Base-by-base conservation (phyloP, 2,797 vertebrate genomes). In the Chanos chanos region DNA sequence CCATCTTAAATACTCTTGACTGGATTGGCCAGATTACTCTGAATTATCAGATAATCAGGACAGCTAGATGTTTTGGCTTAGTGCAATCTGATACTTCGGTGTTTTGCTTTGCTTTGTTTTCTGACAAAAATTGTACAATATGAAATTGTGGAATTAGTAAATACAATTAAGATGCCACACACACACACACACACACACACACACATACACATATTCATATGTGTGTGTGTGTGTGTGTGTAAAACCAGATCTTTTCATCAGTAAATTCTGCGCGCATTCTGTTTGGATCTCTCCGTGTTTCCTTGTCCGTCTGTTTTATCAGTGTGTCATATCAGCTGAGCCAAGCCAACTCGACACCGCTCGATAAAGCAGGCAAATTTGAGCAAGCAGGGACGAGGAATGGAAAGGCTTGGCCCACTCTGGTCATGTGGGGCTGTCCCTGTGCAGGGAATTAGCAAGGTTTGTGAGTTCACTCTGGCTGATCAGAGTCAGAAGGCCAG, bases 391-490 rank as follows among this genome's bases (percentile, higher is more conserved):
- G 3, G 19, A 57, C 9, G 19, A 54, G 39, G 39, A n/a, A 55
- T 9, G 12, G n/a, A 47, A 30, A 53, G 4, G 36, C 56, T 30
- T 8, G 40, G 13, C 41, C 13, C 19, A 5, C 55, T 43, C 4
- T n/a, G 21, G 56, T 41, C 58, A 58, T 58, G 55, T 58, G n/a
- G n/a, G 22, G 40, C 16, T 19, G 28, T 34, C 56, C 56, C 43
- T 45, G 44, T 43, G 56, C 56, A 25, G 30, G 8, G 30, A 22
- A 16, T 59, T 47, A 34, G 30, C 36, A 16, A 8, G 8, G 18
- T 30, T 22, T 36, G 40, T 21, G 25, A 4, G 27, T n/a, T 30
- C 40, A 33, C 16, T 21, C 18, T 33, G 49, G 28, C 19, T 30
- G 28, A 51, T 51, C 51, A 16, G 16, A 18, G 40, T 22, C 19